A percentile compares a stretch with the other conserved stretches of the same genome.
Evolutionary conservation across 2,113 vertebrate species (phyloP).

Genomic region (Vireo altiloquus): DNA sequence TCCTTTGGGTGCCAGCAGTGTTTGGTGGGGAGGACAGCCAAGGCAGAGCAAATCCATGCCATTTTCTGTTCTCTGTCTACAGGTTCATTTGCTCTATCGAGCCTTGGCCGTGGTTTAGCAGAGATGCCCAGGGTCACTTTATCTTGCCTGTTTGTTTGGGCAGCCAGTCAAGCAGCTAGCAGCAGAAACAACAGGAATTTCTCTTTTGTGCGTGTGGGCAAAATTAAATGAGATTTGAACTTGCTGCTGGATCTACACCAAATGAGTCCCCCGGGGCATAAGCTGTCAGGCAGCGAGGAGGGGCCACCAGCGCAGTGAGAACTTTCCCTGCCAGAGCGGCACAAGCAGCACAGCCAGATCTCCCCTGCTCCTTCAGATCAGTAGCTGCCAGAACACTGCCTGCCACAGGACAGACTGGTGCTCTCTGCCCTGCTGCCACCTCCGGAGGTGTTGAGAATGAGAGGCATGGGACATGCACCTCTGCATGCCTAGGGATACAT

Average conservation of each 20-base stretch:
- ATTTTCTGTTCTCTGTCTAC: neutral
- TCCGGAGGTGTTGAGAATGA: accelerated
- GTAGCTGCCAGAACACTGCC: neutral
- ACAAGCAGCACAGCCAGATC: accelerated
- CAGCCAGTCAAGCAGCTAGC: conserved; percentile 19
- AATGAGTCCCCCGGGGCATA: neutral
- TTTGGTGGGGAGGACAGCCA: neutral
- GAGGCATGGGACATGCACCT: neutral
- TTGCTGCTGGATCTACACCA: conserved; percentile 13
- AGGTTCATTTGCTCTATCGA: conserved; percentile 5
- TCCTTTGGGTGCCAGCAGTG: neutral
- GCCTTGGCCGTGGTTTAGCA: neutral
- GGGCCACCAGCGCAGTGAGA: neutral
- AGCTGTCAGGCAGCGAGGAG: neutral
- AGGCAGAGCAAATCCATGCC: neutral
- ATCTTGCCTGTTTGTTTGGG: conserved; percentile 42
- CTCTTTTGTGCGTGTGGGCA: neutral
- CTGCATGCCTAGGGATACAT: neutral
- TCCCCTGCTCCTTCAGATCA: accelerated
- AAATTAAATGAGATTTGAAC: conserved; percentile 47
- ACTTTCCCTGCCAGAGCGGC: neutral
- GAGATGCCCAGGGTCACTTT: conserved; percentile 17
- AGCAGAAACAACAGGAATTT: conserved; percentile 25
- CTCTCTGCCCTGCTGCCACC: neutral
- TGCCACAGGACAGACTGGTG: neutral